Evolutionary conservation across 2,888 invertebrate species (phyloP).

Genomic region (Drosophila infuscata): DNA sequence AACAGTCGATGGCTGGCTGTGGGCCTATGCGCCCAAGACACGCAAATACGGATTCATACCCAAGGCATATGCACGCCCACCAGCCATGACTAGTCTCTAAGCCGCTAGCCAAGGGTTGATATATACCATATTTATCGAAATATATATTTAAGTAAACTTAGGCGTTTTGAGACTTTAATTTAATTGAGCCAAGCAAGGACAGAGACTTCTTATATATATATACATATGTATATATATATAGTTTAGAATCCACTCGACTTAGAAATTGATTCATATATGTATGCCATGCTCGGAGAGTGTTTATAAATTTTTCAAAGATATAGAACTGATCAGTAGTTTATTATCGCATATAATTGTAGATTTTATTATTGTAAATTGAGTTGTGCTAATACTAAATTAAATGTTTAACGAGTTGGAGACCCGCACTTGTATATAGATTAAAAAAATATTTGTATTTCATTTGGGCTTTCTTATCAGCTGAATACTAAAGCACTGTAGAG

Average conservation of each 20-base stretch:
- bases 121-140: not conserved
- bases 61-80: slow-evolving; percentile 96
- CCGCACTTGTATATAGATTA: slow-evolving; percentile 21
- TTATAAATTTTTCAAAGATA: not conserved
- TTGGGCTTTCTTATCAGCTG: slow-evolving; percentile 30
- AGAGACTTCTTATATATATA: no score
- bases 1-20: slow-evolving; percentile 97
- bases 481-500: slow-evolving; percentile 67
- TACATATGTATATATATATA: not conserved
- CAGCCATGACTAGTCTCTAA: slow-evolving; percentile 92
- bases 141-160: not conserved
- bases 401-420: slow-evolving; percentile 31
- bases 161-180: not conserved
- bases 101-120: not conserved
- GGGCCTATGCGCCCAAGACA: slow-evolving; percentile 97
- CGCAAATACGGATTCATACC: slow-evolving; percentile 98
- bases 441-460: slow-evolving; percentile 34
- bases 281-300: not conserved
- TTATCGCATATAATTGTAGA: slow-evolving; percentile 19
- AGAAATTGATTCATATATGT: not conserved
- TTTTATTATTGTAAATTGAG: slow-evolving; percentile 41
- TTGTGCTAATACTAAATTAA: slow-evolving; percentile 41
- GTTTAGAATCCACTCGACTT: no score
- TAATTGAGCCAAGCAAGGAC: not conserved
- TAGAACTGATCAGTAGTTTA: not conserved